Base-by-base conservation (phyloP, 1,140 invertebrate genomes). In the Mesaphorura yosii region DNA sequence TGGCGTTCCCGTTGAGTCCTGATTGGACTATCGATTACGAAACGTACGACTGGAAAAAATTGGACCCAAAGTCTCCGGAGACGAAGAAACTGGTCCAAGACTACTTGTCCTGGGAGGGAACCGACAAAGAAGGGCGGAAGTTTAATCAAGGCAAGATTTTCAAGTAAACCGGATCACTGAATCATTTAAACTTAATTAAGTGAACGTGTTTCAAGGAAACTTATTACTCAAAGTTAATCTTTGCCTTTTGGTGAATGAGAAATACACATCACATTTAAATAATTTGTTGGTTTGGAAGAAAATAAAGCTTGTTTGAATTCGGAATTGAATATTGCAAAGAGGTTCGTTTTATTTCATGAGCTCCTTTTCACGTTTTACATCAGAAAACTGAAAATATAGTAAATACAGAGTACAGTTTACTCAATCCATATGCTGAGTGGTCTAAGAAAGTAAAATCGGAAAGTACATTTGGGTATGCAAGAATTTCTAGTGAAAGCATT, bases 131-230 rank as follows among this genome's bases (percentile, higher is more conserved):
- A 53, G 88, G 90, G 51, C 83, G 91, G 64, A 81, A 86, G 69
- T 95, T 97, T 76, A 96, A 94, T 72, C 87, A 98, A 76, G 95
- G 95, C 71, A 98, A 98, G 77, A 91, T 98, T 69, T 99, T 98
- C 78, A 99, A 99, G 78, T 98, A 84, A 86, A 72, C n/a, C 14
- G 1, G 31, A 22, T 6, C 3, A 12, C n/a, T n/a, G 19, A 15
- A 15, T 49, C 47, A 49, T 17, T 20, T 12, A 12, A 47, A 27
- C 15, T 27, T 15, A 42, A 14, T n/a, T 12, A 37, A 37, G 34
- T 17, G 23, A 17, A 19, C n/a, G 17, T 42, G 17, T 42, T 22
- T 42, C 40, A 19, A 10, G 7, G 6, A 20, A 20, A 20, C 22
- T 42, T 42, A 10, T 20, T 20, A 7, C 22, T 20, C 40, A 42